Evolutionary conservation across 2,888 invertebrate species (phyloP).

Genomic region (Chelonus formosanus): DNA sequence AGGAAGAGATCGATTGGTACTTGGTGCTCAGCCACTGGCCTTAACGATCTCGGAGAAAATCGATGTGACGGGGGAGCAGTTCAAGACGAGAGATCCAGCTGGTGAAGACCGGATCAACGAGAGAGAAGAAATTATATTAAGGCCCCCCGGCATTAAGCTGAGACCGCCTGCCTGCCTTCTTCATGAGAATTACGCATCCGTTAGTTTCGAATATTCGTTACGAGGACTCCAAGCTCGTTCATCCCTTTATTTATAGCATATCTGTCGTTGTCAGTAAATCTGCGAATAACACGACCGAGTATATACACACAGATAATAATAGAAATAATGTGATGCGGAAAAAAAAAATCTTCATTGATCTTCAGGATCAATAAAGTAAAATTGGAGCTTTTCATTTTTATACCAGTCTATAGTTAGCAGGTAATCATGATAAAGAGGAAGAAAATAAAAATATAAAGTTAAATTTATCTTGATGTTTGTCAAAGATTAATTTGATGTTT

Average conservation of each 20-base stretch:
- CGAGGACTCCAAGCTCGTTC: constrained; percentile 38
- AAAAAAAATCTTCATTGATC: no score
- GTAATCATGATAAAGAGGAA: no score
- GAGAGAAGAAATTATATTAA: constrained; percentile 25
- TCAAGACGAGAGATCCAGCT: constrained; percentile 28
- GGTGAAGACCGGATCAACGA: constrained; percentile 33
- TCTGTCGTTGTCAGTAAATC: constrained; percentile 25
- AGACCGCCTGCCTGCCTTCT: constrained; percentile 44
- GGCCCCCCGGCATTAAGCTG: constrained; percentile 35
- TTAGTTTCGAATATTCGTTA: constrained; percentile 44
- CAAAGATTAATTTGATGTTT: no score
- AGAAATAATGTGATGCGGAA: constrained; percentile 1
- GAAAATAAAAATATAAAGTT: no score
- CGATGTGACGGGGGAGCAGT: constrained; percentile 40
- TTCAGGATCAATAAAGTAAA: no score
- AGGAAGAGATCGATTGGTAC: constrained; percentile 30
- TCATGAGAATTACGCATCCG: constrained; percentile 48
- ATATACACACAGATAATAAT: constrained; percentile 2
- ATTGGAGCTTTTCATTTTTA: no score
- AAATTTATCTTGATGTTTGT: no score
- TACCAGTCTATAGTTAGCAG: no score
- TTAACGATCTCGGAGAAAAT: constrained; percentile 43
- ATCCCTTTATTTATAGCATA: constrained; percentile 39
- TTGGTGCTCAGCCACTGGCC: constrained; percentile 26
- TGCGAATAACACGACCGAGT: background rate